Evolutionary conservation across 1,140 invertebrate genomes (phyloP), one percentile per base, ranked within the genome.

Genomic region (Choristoneura fumiferana): DNA sequence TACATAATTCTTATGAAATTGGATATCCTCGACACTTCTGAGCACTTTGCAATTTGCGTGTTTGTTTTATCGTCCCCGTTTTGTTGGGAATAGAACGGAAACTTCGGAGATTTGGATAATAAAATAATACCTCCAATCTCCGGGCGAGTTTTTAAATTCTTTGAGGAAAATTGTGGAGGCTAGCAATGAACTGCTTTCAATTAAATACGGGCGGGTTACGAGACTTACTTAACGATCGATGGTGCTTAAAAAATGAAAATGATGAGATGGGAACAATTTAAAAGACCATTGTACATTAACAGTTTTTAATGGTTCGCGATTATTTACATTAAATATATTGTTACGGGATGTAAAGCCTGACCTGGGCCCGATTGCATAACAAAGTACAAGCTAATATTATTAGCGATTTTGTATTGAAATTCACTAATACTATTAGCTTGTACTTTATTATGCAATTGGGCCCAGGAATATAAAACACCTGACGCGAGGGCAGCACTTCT

Each of bases 261-360:
- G 54, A 35, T n/a, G 43, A 64, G 57, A 64, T 64, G 60, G 58
- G 55, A 68, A 56, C 55, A 66, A 70, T 69, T 69, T 65, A 60
- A 66, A 59, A 65, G 59, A 45, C 62, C 57, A 71, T 71, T 74
- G 69, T 72, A 64, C 69, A 63, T 45, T 33, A 57, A 62, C 52
- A 69, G 62, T 60, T 72, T 66, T 81, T 76, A 78, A 79, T 81
- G 78, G 75, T 74, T 71, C 74, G 71, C n/a, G n/a, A n/a, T n/a
- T n/a, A n/a, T n/a, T n/a, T n/a, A n/a, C n/a, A n/a, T n/a, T n/a
- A n/a, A n/a, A n/a, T n/a, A n/a, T n/a, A n/a, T n/a, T n/a, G n/a
- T n/a, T n/a, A n/a, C n/a, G n/a, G n/a, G n/a, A n/a, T n/a, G n/a
- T n/a, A n/a, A n/a, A n/a, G n/a, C n/a, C n/a, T n/a, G n/a, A n/a